phyloP scores from a whole-genome alignment of 1,140 invertebrate species.

The Calephelis nemesis region DNA sequence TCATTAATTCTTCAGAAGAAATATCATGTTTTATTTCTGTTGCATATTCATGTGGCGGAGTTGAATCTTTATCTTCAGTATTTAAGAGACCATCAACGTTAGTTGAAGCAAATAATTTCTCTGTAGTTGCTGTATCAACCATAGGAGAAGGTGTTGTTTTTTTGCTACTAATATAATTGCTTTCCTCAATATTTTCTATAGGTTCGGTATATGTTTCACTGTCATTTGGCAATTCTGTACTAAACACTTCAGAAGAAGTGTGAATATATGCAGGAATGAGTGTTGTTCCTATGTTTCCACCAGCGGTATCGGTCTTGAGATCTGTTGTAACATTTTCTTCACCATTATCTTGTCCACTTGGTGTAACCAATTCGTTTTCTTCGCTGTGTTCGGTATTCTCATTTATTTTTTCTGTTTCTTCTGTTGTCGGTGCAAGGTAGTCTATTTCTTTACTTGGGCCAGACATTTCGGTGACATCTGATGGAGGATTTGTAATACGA shows the following conservation, averaged over 20 bases:
- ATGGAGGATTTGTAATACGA: slow-evolving; percentile 42
- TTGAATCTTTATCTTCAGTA: neutral
- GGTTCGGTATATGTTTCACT: slow-evolving; percentile 11
- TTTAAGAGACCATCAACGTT: neutral
- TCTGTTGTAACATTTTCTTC: slow-evolving; percentile 29
- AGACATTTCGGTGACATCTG: slow-evolving; percentile 28
- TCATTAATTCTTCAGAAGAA: slow-evolving; percentile 1
- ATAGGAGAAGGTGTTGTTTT: neutral
- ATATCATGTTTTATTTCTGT: slow-evolving; percentile 17
- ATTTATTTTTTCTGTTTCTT: slow-evolving; percentile 8
- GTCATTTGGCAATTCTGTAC: neutral
- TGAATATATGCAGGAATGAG: neutral
- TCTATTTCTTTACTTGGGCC: slow-evolving; percentile 41
- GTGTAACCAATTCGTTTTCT: slow-evolving; percentile 4
- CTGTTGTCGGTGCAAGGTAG: slow-evolving; percentile 25
- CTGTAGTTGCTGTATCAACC: neutral
- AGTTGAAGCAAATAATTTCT: neutral
- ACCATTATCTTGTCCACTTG: neutral
- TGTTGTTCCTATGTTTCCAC: neutral
- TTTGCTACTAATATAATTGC: neutral
- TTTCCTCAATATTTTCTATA: slow-evolving; percentile 20
- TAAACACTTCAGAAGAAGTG: neutral
- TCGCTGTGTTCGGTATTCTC: slow-evolving; percentile 29
- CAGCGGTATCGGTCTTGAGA: neutral
- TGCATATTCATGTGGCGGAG: slow-evolving; percentile 24